These are phyloP conservation scores for Rhynchopsitta pachyrhyncha DNA, from an alignment of 2,113 vertebrate genomes.

Conservation along the genomic window DNA sequence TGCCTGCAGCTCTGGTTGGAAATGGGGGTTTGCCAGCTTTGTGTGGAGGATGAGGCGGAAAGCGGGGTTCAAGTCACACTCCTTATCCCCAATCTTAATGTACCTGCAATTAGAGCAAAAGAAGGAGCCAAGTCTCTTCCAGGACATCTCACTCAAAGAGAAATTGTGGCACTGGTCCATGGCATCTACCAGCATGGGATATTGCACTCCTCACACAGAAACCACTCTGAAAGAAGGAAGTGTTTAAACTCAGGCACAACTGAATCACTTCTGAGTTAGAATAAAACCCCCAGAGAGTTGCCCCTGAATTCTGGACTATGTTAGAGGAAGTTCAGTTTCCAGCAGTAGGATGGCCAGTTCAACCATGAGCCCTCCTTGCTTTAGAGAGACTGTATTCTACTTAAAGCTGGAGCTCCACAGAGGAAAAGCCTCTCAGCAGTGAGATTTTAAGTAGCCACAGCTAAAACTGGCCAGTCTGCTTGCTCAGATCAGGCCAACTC, in stretches of 20 bases:
- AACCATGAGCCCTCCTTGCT: neutral
- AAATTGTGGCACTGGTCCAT: accelerated
- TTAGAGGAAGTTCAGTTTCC: neutral
- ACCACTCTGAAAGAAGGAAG: neutral
- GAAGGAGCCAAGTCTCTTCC: neutral
- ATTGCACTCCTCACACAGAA: neutral
- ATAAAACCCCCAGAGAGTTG: neutral
- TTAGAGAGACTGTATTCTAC: neutral
- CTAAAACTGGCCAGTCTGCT: neutral
- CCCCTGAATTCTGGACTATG: neutral
- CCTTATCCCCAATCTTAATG: conserved; percentile 93
- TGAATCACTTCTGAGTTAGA: neutral
- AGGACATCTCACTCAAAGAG: neutral
- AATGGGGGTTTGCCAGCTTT: conserved; percentile 93
- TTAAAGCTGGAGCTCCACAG: neutral
- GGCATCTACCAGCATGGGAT: neutral
- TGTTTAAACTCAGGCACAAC: neutral
- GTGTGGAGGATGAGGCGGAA: conserved; percentile 95
- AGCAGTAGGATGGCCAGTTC: neutral
- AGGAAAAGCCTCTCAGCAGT: neutral
- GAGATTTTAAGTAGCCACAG: neutral
- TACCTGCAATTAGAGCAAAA: conserved; percentile 71
- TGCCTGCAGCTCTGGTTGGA: conserved; percentile 94
- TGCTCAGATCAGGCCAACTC: neutral
- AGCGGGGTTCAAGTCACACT: conserved; percentile 87